These are phyloP conservation scores for Scolanthus callimorphus DNA, from an alignment of 92 coral and sea anemone species.

Conservation along the genomic window DNA sequence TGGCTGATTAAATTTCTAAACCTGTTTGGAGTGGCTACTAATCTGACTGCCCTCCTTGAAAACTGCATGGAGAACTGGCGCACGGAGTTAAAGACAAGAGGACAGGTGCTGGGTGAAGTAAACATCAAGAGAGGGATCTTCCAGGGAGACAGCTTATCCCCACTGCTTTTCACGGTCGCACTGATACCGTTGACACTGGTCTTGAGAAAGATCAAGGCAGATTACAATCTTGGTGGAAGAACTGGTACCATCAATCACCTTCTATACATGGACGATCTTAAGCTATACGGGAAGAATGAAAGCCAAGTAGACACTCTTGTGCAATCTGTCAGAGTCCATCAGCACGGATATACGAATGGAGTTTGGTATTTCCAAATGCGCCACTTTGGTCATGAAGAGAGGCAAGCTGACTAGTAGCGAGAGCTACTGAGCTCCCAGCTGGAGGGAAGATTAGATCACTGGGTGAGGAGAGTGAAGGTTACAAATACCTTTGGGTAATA, in stretches of 20 bases:
- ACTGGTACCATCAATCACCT: background rate
- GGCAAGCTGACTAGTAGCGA: too few relatives aligned
- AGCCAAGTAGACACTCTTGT: too few relatives aligned
- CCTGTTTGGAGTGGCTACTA: conserved; percentile 7
- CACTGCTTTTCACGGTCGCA: conserved; percentile 7
- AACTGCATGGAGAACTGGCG: conserved; percentile 5
- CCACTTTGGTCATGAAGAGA: too few relatives aligned
- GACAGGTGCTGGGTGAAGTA: conserved; percentile 6
- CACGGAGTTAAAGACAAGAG: background rate
- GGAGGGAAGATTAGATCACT: too few relatives aligned
- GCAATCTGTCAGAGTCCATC: too few relatives aligned
- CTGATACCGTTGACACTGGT: conserved; percentile 10
- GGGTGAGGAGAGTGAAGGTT: too few relatives aligned
- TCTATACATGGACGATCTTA: background rate
- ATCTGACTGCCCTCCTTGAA: background rate
- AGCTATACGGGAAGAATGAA: too few relatives aligned
- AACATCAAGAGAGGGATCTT: conserved; percentile 16
- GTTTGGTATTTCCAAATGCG: too few relatives aligned
- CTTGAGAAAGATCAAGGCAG: conserved; percentile 2
- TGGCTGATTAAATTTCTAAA: conserved; percentile 23
- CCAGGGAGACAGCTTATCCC: conserved; percentile 25
- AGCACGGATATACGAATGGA: too few relatives aligned
- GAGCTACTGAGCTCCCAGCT: too few relatives aligned
- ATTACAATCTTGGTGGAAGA: background rate
- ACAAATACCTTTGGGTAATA: too few relatives aligned